phyloP scores from a whole-genome alignment of 2,113 vertebrate species.

The Lamprotornis superbus region DNA sequence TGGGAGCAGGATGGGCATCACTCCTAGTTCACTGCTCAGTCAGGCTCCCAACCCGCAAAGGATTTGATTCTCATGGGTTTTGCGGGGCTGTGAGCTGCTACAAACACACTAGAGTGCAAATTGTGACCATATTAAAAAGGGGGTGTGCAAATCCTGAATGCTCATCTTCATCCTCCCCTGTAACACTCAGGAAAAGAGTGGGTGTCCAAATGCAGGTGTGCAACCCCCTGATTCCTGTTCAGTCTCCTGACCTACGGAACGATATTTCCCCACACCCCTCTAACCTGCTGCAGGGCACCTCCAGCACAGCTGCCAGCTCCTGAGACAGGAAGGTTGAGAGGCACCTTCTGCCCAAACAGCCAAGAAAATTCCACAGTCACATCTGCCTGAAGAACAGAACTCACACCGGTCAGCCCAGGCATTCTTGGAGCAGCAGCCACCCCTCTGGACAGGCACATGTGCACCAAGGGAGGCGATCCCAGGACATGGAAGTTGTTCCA shows the following conservation, averaged over 20 bases:
- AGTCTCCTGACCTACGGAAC: not conserved
- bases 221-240: not conserved
- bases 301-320: not conserved
- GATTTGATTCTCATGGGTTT: not conserved
- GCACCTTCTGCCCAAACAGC: not conserved
- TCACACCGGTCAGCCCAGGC: fast-evolving
- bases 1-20: not conserved
- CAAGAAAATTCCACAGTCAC: fast-evolving
- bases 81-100: not conserved
- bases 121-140: fast-evolving
- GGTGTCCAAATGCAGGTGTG: fast-evolving
- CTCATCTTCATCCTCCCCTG: not conserved
- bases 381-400: not conserved
- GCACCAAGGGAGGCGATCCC: not conserved
- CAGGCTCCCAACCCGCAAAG: not conserved
- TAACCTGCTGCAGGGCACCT: not conserved
- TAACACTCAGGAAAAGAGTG: fast-evolving
- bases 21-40: not conserved
- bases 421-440: not conserved
- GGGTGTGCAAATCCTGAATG: fast-evolving
- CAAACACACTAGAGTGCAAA: not conserved
- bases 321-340: not conserved
- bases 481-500: not conserved
- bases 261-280: not conserved
- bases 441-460: fast-evolving